phyloP scores from a whole-genome alignment of 2,113 vertebrate species.

The Nanorana parkeri region DNA sequence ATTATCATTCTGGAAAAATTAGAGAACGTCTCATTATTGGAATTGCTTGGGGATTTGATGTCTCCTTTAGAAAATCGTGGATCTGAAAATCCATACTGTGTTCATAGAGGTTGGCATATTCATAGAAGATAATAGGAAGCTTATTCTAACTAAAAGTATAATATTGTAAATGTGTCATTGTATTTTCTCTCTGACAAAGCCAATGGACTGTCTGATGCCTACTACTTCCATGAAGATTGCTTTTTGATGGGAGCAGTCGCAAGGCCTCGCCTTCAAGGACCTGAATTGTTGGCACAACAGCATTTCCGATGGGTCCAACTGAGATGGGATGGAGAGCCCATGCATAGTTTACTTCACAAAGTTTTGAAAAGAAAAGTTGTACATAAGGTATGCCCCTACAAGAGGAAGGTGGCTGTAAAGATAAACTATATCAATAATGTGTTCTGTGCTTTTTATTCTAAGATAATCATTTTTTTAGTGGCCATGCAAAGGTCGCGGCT shows the following conservation, averaged over 20 bases:
- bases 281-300: conserved; percentile 89
- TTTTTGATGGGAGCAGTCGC: conserved; percentile 88
- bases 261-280: conserved; percentile 86
- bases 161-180: not conserved
- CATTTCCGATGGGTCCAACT: conserved; percentile 96
- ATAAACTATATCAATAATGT: no score
- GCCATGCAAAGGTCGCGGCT: no score
- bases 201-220: conserved; percentile 75
- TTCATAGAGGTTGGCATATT: conserved; percentile 78
- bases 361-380: conserved; percentile 86
- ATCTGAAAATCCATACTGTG: conserved; percentile 72
- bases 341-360: conserved; percentile 84
- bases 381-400: conserved; percentile 76
- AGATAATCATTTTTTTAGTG: no score
- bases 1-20: conserved; percentile 87
- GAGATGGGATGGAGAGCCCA: conserved; percentile 91
- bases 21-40: conserved; percentile 86
- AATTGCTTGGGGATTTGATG: conserved; percentile 88
- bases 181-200: conserved; percentile 65
- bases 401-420: no score
- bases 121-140: no score
- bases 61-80: conserved; percentile 86
- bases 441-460: no score
- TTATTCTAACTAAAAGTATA: no score
- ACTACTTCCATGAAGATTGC: conserved; percentile 85